A percentile compares a stretch with the other conserved stretches of the same genome.
Conservation (phyloP, 2,797 vertebrate genomes). For the Poecilia gillii region DNA sequence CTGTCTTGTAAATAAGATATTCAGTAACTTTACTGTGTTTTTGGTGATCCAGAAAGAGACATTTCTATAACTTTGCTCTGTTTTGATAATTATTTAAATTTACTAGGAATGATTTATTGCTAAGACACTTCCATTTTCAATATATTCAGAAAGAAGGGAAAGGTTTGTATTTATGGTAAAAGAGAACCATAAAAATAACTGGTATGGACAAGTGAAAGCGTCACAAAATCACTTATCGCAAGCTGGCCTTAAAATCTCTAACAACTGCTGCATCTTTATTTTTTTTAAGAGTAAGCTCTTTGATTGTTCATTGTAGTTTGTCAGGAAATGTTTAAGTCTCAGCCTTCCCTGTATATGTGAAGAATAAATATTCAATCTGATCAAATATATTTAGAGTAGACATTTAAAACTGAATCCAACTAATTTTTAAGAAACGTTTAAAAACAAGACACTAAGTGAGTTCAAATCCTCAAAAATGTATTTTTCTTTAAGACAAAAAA, state of each 20-base stretch:
- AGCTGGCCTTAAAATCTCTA: not conserved
- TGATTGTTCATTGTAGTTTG: not conserved
- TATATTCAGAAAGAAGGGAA: not conserved
- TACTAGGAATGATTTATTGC: not conserved
- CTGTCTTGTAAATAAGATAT: not conserved
- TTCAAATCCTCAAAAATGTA: not conserved
- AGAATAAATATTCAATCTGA: not conserved
- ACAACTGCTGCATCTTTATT: not conserved
- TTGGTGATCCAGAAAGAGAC: not conserved
- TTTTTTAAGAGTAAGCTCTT: not conserved
- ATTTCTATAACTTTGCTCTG: not conserved
- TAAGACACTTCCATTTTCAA: not conserved
- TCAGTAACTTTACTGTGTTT: not conserved
- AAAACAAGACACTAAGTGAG: slow-evolving; percentile 19
- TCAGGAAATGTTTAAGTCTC: not conserved
- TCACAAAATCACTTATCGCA: not conserved
- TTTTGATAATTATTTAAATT: not conserved
- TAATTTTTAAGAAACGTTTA: not conserved
- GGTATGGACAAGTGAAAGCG: not conserved
- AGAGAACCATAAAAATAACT: not conserved
- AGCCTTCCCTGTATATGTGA: not conserved
- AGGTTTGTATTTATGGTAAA: not conserved
- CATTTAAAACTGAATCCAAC: not conserved
- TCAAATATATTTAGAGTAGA: not conserved
- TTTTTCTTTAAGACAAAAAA: not conserved